phyloP scores from a whole-genome alignment of 2,888 invertebrate species.

The Sialis fuliginosa region DNA sequence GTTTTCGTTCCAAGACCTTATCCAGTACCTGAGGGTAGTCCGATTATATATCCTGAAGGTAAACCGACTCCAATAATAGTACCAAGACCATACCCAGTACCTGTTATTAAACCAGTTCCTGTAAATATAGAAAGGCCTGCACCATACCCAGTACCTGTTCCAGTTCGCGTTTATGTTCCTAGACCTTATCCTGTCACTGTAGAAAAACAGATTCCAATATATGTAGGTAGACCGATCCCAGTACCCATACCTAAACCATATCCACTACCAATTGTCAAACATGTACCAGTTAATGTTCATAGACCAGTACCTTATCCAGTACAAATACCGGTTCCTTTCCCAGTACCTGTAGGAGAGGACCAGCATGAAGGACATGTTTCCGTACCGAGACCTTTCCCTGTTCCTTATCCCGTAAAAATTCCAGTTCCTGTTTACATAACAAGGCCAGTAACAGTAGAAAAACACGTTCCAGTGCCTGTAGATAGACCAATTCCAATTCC shows the following conservation, averaged over 20 bases:
- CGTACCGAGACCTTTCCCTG: slow-evolving; percentile 19
- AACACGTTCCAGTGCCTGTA: slow-evolving; percentile 33
- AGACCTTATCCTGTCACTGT: slow-evolving; percentile 27
- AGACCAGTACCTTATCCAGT: slow-evolving; percentile 19
- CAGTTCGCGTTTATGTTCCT: slow-evolving; percentile 30
- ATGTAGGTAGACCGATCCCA: slow-evolving; percentile 23
- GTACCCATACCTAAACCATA: slow-evolving; percentile 17
- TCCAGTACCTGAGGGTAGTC: slow-evolving; percentile 19
- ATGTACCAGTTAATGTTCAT: slow-evolving; percentile 8
- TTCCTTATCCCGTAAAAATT: slow-evolving; percentile 23
- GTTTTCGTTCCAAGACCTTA: slow-evolving; percentile 6
- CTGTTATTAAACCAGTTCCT: slow-evolving; percentile 39
- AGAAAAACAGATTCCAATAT: slow-evolving; percentile 29
- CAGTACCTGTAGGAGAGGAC: slow-evolving; percentile 9
- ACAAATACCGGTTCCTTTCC: slow-evolving; percentile 17
- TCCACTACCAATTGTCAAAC: slow-evolving; percentile 15
- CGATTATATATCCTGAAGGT: slow-evolving; percentile 18
- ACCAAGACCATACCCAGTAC: slow-evolving; percentile 33
- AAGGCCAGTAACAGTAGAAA: slow-evolving; percentile 30
- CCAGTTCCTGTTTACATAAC: slow-evolving; percentile 19
- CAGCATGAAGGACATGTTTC: too few relatives aligned
- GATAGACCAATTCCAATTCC: slow-evolving; percentile 20
- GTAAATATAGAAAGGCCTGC: slow-evolving; percentile 34
- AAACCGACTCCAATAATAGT: slow-evolving; percentile 33
- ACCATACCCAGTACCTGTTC: slow-evolving; percentile 20